Evolutionary conservation across 2,888 invertebrate species (phyloP), one percentile per base, ranked within the genome.

Genomic region (Drosophila greeni): DNA sequence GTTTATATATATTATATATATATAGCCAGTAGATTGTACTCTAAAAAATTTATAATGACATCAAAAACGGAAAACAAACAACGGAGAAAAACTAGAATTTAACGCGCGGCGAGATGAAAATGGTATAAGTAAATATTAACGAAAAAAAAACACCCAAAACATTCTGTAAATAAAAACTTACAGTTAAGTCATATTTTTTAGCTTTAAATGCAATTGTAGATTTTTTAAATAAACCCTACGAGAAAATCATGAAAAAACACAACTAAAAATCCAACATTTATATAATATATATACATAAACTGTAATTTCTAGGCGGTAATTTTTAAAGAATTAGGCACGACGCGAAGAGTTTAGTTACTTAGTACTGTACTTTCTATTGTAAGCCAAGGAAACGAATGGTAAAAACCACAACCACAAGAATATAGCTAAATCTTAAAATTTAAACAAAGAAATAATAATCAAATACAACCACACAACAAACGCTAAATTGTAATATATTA

Each of bases 141-240:
- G n/a, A 24, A 26, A 59, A 56, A 20, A 20, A 20, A 20, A 51
- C 58, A 47, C 42, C 42, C 57, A 47, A 69, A 57, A 59, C 60
- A 69, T 52, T 52, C 37, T 61, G 56, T 62, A 73, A 67, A 52
- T 53, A 69, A 62, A 79, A 78, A 79, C 76, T 76, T 67, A 70
- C 77, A 88, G 85, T 88, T 88, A 88, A 88, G 88, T 87, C 87
- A 88, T 84, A 84, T 83, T 81, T 72, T 81, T 86, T 88, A 88
- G 86, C 85, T 86, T 86, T 84, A 84, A 80, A 85, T 82, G 82
- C 84, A 82, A 82, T 78, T 87, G 86, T 86, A 86, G 82, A 85
- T 72, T 82, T 86, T 82, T 85, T 75, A 82, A 78, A 68, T 62
- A 56, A 48, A 59, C 53, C 36, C 45, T 36, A 33, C 26, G 23